A percentile compares a stretch with the other conserved stretches of the same genome.
phyloP scores from a whole-genome alignment of 2,888 invertebrate species.

The Caenorhabditis afra region DNA sequence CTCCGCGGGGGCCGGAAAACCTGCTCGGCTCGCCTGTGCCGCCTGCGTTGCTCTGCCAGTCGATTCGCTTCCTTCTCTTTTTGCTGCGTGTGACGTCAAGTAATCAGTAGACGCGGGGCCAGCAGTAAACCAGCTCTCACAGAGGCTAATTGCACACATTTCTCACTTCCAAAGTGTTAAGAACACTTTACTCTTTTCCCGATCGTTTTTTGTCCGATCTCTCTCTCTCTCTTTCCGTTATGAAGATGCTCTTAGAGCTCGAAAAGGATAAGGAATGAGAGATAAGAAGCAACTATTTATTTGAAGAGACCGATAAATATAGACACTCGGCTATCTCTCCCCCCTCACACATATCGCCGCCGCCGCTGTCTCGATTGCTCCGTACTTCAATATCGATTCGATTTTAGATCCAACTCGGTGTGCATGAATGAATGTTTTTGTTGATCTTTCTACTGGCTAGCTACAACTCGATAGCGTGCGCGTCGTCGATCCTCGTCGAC shows the following conservation, averaged over 20 bases:
- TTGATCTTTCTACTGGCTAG: conserved; percentile 62
- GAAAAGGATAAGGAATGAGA: conserved; percentile 40
- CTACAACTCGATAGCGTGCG: conserved; percentile 52
- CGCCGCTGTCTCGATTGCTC: conserved; percentile 1
- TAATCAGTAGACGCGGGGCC: conserved; percentile 41
- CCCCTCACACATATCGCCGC: conserved; percentile 36
- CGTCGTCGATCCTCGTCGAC: conserved; percentile 73
- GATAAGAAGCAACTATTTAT: conserved; percentile 44
- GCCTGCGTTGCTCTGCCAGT: conserved; percentile 32
- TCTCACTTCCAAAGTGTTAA: conserved; percentile 20
- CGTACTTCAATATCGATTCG: neutral
- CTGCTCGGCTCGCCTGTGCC: conserved; percentile 37
- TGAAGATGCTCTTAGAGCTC: conserved; percentile 14
- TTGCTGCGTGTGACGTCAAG: conserved; percentile 52
- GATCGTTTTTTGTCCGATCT: conserved; percentile 4
- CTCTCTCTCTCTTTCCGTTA: neutral
- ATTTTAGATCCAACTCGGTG: conserved; percentile 41
- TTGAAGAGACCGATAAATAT: conserved; percentile 50
- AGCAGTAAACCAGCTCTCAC: conserved; percentile 2
- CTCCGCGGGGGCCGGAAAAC: conserved; percentile 41
- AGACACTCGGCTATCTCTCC: conserved; percentile 29
- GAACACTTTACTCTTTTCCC: conserved; percentile 8
- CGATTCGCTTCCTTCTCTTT: conserved; percentile 29
- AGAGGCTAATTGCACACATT: conserved; percentile 49
- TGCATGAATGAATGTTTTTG: conserved; percentile 64